Evolutionary conservation across 2,797 vertebrate genomes (phyloP).

Genomic region (Tadarida brasiliensis): DNA sequence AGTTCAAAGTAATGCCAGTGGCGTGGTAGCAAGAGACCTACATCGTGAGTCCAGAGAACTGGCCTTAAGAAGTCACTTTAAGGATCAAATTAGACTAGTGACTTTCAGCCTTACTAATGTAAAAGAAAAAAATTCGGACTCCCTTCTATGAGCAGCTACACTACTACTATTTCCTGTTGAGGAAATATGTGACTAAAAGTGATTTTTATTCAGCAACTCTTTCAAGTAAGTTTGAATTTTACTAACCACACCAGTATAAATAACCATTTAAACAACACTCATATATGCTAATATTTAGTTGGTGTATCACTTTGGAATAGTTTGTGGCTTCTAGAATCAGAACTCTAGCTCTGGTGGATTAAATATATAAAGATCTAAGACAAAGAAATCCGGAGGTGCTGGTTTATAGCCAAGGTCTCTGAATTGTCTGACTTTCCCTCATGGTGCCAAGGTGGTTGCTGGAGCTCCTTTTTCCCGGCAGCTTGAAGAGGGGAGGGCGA

Average conservation of each 20-base stretch:
- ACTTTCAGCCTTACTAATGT: not conserved
- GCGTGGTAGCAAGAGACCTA: not conserved
- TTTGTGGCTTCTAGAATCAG: not conserved
- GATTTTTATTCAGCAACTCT: conserved; percentile 43
- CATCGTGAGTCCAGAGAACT: not conserved
- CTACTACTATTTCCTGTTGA: conserved; percentile 44
- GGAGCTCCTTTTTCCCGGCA: not conserved
- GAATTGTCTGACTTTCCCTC: not conserved
- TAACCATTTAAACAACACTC: not conserved
- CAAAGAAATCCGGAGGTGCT: not conserved
- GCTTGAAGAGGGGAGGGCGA: not conserved
- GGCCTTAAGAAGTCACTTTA: not conserved
- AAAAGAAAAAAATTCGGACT: not conserved
- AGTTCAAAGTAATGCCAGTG: too few relatives aligned
- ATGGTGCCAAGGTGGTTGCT: not conserved
- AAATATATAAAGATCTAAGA: not conserved
- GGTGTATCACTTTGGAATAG: not conserved
- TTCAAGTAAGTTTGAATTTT: conserved; percentile 41
- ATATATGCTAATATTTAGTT: not conserved
- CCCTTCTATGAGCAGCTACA: not conserved
- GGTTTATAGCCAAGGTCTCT: not conserved
- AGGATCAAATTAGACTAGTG: not conserved
- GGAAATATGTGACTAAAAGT: not conserved
- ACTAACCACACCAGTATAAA: not conserved
- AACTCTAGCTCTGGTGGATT: not conserved